These are phyloP conservation scores for Dunckerocampus dactyliophorus DNA, from an alignment of 2,113 vertebrate species.

Conservation along the genomic window DNA sequence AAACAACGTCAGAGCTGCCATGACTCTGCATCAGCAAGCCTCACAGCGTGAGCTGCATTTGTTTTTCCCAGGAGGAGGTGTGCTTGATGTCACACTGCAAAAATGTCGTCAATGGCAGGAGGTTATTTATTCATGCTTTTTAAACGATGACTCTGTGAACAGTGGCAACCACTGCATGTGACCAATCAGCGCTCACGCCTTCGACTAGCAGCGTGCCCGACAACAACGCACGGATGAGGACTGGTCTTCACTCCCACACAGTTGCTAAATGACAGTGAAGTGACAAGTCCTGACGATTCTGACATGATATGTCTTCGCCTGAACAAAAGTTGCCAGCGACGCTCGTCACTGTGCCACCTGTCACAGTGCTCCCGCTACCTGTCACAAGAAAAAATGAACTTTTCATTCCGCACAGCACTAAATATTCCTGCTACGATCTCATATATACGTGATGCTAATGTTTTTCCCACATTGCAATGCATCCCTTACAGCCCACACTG, in stretches of 20 bases:
- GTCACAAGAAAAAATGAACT: constrained; percentile 28
- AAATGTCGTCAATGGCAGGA: no score
- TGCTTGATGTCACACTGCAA: constrained; percentile 26
- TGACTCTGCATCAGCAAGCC: constrained; percentile 12
- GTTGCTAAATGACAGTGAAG: constrained; percentile 59
- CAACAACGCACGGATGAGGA: constrained; percentile 42
- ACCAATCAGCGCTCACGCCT: constrained; percentile 44
- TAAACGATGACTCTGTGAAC: constrained; percentile 16
- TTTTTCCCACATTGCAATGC: constrained; percentile 14
- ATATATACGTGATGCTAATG: constrained; percentile 10
- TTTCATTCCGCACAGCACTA: constrained; percentile 7
- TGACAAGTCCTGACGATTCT: constrained; percentile 47
- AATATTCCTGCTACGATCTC: background rate
- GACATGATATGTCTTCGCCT: constrained; percentile 50
- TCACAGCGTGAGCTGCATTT: constrained; percentile 23
- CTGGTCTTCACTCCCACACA: constrained; percentile 54
- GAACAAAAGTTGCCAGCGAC: constrained; percentile 44
- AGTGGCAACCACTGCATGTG: constrained; percentile 35
- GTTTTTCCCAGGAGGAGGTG: constrained; percentile 31
- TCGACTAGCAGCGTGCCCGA: constrained; percentile 41
- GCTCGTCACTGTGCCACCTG: constrained; percentile 28
- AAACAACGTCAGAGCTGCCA: constrained; percentile 29
- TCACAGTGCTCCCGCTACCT: constrained; percentile 35
- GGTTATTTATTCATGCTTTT: no score
- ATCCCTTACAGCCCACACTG: constrained; percentile 22